Base-by-base conservation (phyloP, 1,140 invertebrate species). In the Manduca sexta region DNA sequence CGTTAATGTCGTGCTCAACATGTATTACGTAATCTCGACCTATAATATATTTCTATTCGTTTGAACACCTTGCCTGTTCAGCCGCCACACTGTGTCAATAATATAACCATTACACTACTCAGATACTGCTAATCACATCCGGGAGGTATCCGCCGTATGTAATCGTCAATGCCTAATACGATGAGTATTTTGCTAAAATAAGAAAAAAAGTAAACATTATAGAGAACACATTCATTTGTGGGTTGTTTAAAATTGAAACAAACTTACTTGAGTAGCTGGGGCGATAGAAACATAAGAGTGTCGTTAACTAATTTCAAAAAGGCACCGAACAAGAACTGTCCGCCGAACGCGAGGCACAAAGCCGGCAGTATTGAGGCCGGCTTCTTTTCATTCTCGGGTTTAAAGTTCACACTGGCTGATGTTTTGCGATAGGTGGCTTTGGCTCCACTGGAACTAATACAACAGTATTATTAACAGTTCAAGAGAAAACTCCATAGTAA, bases 241-340 rank as follows among this genome's bases (percentile, higher is more conserved):
- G n/a, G n/a, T n/a, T 26, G 8, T 26, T 5, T 26, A 26, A 5
- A 3, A 35, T 35, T 29, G 41, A 96, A 91, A 55, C 47, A n/a
- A n/a, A 67, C 69, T 78, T 62, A 84, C 81, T 71, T 73, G 10
- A 85, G 55, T 35, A 85, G 38, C 74, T 95, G 91, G 0, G 97
- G 97, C 67, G 94, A 96, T 15, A 93, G 88, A 86, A 99, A 99
- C 52, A 93, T 93, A 43, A 98, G 79, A 6, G 94, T 56, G 87
- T 98, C 97, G 74, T 97, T 93, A 10, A 93, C 72, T 0, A 97
- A 64, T 82, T 97, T 96, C 34, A 95, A 77, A 15, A 93, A 64
- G 2, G 93, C 88, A 10, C 95, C 95, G 69, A 96, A 93, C 1
- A 96, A 40, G 69, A 98, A 96, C 34, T 93, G 92, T 2, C 91